These are phyloP conservation scores for Polydrusus tereticollis DNA, from an alignment of 2,888 invertebrate genomes.

Conservation along the genomic window DNA sequence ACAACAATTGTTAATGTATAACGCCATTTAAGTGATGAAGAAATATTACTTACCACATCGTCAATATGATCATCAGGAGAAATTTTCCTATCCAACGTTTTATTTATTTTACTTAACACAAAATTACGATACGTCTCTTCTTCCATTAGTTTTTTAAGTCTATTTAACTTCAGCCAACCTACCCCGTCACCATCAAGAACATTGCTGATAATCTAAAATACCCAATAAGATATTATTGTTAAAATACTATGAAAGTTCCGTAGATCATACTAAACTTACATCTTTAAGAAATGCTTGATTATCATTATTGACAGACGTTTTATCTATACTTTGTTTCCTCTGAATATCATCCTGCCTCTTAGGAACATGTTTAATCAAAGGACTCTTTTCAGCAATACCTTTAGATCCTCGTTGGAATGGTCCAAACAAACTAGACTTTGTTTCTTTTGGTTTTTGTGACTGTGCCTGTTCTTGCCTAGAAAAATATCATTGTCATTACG, in stretches of 20 bases:
- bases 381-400: constrained; percentile 90
- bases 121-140: constrained; percentile 98
- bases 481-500: no score
- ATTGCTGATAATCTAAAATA: constrained; percentile 80
- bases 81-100: constrained; percentile 91
- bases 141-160: constrained; percentile 96
- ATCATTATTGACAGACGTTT: constrained; percentile 85
- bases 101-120: constrained; percentile 94
- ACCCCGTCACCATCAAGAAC: constrained; percentile 94
- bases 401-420: constrained; percentile 84
- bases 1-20: background rate
- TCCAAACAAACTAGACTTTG: constrained; percentile 75
- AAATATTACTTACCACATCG: constrained; percentile 84
- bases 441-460: constrained; percentile 64
- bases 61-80: constrained; percentile 97
- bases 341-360: constrained; percentile 77
- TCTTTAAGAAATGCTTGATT: constrained; percentile 96
- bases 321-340: constrained; percentile 77
- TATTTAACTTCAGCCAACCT: constrained; percentile 94
- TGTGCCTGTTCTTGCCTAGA: constrained; percentile 44
- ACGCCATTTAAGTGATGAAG: no score
- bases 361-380: constrained; percentile 86
- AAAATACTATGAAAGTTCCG: no score
- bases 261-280: constrained; percentile 67
- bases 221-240: no score